phyloP scores from a whole-genome alignment of 1,140 invertebrate genomes.

The Thaumetopoea pityocampa region DNA sequence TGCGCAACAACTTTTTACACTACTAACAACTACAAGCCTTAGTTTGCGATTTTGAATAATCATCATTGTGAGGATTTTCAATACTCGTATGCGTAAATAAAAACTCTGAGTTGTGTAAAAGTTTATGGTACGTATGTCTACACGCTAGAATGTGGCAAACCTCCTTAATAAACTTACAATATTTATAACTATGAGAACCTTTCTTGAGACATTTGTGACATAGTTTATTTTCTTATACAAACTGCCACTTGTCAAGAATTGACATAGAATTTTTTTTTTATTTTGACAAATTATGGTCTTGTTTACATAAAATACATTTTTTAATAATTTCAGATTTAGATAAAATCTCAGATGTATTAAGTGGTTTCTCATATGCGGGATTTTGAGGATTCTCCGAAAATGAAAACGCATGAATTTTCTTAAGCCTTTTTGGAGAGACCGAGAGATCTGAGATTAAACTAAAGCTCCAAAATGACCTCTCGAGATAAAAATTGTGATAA shows the following conservation, averaged over 20 bases:
- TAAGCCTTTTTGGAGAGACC: neutral
- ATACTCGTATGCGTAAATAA: neutral
- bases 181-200: slow-evolving; percentile 9
- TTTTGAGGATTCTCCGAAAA: neutral
- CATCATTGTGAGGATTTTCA: neutral
- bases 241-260: slow-evolving; percentile 4
- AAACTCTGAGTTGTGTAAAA: neutral
- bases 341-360: no score
- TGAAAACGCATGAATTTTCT: slow-evolving; percentile 3
- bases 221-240: slow-evolving; percentile 6
- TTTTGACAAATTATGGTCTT: slow-evolving; percentile 2
- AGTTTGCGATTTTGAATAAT: neutral
- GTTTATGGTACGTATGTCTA: neutral
- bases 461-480: slow-evolving; percentile 1
- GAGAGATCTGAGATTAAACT: neutral
- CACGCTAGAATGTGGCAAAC: slow-evolving; percentile 3
- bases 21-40: neutral
- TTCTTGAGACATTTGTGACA: slow-evolving; percentile 6
- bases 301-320: neutral
- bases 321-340: slow-evolving; percentile 2
- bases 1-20: no score
- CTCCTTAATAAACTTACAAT: slow-evolving; percentile 5
- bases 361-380: neutral
- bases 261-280: no score
- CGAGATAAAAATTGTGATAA: slow-evolving; percentile 6